A percentile compares a stretch with the other conserved stretches of the same genome.
Conservation (phyloP, 2,113 vertebrate genomes). For the Colaptes auratus region DNA sequence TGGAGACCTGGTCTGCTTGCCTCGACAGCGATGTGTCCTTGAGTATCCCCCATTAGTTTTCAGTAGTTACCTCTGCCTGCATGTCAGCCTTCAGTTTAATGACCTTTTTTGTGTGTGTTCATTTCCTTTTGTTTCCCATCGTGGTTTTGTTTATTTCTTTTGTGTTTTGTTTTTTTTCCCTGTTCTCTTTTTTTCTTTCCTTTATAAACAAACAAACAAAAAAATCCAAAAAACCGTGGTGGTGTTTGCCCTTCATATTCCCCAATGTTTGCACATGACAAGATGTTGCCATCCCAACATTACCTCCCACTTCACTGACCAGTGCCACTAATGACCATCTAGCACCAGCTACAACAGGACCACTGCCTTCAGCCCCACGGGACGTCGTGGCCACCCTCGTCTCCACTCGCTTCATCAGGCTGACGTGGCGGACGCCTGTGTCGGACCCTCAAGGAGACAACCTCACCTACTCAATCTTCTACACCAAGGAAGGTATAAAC, state of each 20-base stretch:
- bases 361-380: constrained; percentile 89
- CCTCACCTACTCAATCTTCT: constrained; percentile 95
- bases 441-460: constrained; percentile 93
- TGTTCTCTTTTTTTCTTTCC: constrained; percentile 81
- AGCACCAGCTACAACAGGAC: constrained; percentile 94
- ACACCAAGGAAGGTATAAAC: constrained; percentile 90
- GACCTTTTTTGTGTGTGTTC: constrained; percentile 85
- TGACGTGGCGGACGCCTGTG: constrained; percentile 93
- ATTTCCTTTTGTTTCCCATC: constrained; percentile 86
- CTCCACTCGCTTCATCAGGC: constrained; percentile 97
- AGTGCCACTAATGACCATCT: constrained; percentile 99
- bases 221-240: constrained; percentile 75
- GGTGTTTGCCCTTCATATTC: constrained; percentile 82
- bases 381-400: constrained; percentile 97
- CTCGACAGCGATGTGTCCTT: constrained; percentile 57
- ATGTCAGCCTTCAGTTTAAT: constrained; percentile 86
- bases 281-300: constrained; percentile 96
- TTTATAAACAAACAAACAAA: too few relatives aligned
- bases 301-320: constrained; percentile 98
- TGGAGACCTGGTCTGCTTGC: constrained; percentile 68
- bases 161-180: constrained; percentile 82
- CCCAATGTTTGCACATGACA: constrained; percentile 87
- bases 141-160: constrained; percentile 90
- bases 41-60: constrained; percentile 71
- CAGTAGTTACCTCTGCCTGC: constrained; percentile 77